phyloP scores from a whole-genome alignment of 2,113 vertebrate genomes.

The Pterocles orientalis region DNA sequence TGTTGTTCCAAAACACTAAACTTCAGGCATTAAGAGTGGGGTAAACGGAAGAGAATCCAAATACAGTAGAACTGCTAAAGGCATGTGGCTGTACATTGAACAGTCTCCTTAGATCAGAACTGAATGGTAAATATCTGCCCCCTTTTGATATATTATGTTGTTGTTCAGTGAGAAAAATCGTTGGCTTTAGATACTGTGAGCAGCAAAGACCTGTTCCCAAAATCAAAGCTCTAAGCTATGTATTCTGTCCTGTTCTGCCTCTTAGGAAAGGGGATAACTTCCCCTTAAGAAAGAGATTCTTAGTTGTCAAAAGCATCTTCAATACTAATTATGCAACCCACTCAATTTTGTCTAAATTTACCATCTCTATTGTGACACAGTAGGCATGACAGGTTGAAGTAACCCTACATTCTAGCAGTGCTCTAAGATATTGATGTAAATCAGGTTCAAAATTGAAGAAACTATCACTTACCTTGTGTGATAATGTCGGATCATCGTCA shows the following conservation, averaged over 20 bases:
- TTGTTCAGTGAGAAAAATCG: neutral
- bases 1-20: conserved; percentile 1
- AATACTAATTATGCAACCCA: neutral
- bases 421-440: neutral
- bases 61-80: neutral
- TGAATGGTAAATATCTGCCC: neutral
- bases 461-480: neutral
- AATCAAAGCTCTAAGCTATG: neutral
- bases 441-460: neutral
- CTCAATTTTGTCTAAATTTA: neutral
- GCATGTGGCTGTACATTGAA: neutral
- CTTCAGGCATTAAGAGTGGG: conserved; percentile 19
- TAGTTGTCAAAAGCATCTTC: neutral
- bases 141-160: neutral
- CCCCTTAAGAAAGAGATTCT: neutral
- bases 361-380: neutral
- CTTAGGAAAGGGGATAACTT: neutral
- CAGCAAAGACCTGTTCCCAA: neutral
- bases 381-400: neutral
- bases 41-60: neutral
- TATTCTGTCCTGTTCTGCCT: neutral
- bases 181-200: neutral
- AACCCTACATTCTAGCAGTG: neutral
- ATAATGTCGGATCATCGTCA: neutral
- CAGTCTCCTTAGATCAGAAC: neutral